Evolutionary conservation across 2,797 vertebrate genomes (phyloP).

Genomic region (Sebastes hubbsi): DNA sequence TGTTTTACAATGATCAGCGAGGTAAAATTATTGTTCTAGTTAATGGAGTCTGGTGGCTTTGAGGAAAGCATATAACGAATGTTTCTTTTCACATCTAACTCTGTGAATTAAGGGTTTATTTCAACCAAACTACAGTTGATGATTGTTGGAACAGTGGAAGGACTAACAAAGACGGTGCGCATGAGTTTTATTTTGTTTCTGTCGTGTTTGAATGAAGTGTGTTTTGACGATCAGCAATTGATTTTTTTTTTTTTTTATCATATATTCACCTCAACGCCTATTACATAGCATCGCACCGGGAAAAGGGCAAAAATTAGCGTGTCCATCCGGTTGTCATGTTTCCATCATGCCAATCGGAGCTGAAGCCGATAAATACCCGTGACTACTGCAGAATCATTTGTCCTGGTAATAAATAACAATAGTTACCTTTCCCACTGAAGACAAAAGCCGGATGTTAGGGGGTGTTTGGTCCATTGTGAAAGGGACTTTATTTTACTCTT

Average conservation of each 20-base stretch:
- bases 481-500: too few species aligned
- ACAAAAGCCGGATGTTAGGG: too few species aligned
- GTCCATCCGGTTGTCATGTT: background rate
- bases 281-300: background rate
- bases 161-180: too few species aligned
- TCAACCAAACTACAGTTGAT: background rate
- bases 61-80: fast-evolving
- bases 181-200: background rate
- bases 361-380: too few species aligned
- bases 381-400: too few species aligned
- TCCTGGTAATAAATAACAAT: too few species aligned
- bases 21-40: fast-evolving
- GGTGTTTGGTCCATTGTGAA: too few species aligned
- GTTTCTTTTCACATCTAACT: background rate
- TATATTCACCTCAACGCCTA: too few species aligned
- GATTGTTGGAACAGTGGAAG: background rate
- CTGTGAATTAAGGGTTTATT: background rate
- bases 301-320: background rate
- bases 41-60: background rate
- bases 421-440: too few species aligned
- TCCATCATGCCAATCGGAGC: too few species aligned
- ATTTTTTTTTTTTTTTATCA: background rate
- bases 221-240: background rate
- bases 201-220: too few species aligned
- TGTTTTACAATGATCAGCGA: too few species aligned